Evolutionary conservation across 1,140 invertebrate genomes (phyloP).

Genomic region (Papilio machaon): DNA sequence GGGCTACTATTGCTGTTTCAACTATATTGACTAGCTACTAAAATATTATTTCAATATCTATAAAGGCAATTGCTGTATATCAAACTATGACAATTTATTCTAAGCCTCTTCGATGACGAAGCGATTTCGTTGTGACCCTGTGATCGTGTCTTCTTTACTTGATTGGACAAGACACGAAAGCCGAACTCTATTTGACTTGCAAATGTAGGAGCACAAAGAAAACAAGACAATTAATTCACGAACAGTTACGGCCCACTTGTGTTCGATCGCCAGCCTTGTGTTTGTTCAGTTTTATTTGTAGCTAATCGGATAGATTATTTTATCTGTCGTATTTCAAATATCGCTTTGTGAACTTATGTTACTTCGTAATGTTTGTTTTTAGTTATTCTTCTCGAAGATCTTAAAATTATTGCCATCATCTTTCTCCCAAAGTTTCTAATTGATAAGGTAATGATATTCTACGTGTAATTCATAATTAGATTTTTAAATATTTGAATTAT

Average conservation of each 20-base stretch:
- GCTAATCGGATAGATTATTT: constrained; percentile 8
- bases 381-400: background rate
- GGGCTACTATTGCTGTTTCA: background rate
- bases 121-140: constrained; percentile 10
- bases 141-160: constrained; percentile 37
- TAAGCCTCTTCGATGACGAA: constrained; percentile 13
- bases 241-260: constrained; percentile 45
- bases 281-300: constrained; percentile 22
- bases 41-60: background rate
- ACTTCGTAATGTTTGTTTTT: background rate
- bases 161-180: constrained; percentile 49
- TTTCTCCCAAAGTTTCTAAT: background rate
- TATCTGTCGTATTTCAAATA: background rate
- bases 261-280: constrained; percentile 43
- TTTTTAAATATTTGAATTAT: no score
- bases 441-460: no score
- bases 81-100: background rate
- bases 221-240: constrained; percentile 60
- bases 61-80: background rate
- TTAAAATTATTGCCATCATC: background rate
- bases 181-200: constrained; percentile 51
- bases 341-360: background rate
- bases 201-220: constrained; percentile 55
- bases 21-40: background rate
- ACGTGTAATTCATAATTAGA: no score